Conservation (phyloP, 2,113 vertebrate species). For the Hydrochoerus hydrochaeris region DNA sequence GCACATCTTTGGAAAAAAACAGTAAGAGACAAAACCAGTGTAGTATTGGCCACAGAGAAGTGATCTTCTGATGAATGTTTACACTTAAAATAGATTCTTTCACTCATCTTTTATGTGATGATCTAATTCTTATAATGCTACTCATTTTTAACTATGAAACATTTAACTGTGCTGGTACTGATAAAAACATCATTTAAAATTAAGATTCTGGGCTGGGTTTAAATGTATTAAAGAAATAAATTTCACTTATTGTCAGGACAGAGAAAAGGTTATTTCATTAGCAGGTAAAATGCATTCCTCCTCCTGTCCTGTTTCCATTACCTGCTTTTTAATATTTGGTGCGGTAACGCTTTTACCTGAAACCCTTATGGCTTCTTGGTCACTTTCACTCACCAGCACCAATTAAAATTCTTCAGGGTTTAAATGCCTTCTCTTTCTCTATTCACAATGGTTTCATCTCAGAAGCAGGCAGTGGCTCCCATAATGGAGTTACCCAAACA, state of each 20-base stretch:
- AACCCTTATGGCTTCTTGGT: background rate
- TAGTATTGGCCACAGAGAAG: background rate
- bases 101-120: background rate
- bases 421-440: constrained; percentile 58
- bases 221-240: constrained; percentile 7
- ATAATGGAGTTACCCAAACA: constrained; percentile 61
- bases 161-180: background rate
- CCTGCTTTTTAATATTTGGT: background rate
- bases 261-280: background rate
- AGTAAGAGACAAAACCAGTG: background rate
- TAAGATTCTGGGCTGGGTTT: constrained; percentile 29
- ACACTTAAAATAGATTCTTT: background rate
- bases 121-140: constrained; percentile 14
- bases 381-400: background rate
- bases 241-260: background rate
- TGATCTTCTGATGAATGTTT: background rate
- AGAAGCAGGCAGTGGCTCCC: constrained; percentile 24
- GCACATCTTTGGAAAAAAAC: constrained; percentile 14
- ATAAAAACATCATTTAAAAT: constrained; percentile 11
- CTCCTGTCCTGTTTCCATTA: background rate
- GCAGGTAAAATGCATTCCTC: background rate
- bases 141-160: constrained; percentile 24
- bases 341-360: background rate
- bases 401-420: constrained; percentile 48
- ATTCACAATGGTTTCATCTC: constrained; percentile 6